These are phyloP conservation scores for Nesoenas mayeri DNA, from an alignment of 2,113 vertebrate genomes.

Conservation along the genomic window DNA sequence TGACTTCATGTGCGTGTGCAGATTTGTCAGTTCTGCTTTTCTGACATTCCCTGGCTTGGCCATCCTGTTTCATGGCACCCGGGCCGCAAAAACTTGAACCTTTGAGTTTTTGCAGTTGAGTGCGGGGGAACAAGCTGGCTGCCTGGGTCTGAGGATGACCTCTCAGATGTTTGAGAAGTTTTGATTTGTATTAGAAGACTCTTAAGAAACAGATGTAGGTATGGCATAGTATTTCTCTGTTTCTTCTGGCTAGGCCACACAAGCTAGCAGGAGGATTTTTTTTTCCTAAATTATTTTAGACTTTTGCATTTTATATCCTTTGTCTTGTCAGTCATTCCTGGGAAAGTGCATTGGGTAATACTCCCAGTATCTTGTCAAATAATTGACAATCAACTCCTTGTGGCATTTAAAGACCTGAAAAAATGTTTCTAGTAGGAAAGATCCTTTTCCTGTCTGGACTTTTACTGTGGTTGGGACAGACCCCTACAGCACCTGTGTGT, in stretches of 20 bases:
- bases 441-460: background rate
- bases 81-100: background rate
- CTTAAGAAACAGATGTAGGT: background rate
- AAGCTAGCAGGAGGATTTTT: background rate
- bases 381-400: background rate
- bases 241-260: background rate
- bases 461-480: background rate
- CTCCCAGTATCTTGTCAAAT: background rate
- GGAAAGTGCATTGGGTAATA: background rate
- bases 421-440: background rate
- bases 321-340: background rate
- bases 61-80: background rate
- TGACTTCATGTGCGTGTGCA: background rate
- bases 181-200: background rate
- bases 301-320: background rate
- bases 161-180: background rate
- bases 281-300: background rate
- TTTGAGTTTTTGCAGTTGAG: background rate
- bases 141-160: background rate
- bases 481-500: background rate
- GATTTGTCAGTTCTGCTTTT: background rate
- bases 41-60: background rate
- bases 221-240: background rate
- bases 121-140: background rate
- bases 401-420: background rate